These are phyloP conservation scores for Pasiphila rectangulata DNA, from an alignment of 2,888 invertebrate genomes.

Conservation along the genomic window DNA sequence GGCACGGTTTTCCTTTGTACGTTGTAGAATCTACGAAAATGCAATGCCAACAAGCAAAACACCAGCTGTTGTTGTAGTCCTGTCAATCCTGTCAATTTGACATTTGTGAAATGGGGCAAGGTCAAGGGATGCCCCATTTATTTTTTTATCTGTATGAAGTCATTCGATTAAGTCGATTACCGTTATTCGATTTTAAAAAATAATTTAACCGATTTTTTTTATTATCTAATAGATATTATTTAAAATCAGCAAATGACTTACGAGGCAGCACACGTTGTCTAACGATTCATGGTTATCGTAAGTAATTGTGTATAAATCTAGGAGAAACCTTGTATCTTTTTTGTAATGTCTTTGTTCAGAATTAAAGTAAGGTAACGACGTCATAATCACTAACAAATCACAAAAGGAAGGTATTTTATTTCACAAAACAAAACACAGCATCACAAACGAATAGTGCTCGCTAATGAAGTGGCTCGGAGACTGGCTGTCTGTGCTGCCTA, in stretches of 20 bases:
- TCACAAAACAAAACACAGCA: conserved; percentile 35
- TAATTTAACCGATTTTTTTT: neutral
- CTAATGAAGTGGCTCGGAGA: conserved; percentile 40
- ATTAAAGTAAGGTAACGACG: conserved; percentile 78
- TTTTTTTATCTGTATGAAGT: conserved; percentile 38
- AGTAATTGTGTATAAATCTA: conserved; percentile 91
- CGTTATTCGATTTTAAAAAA: neutral
- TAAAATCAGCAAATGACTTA: conserved; percentile 60
- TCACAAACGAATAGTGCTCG: conserved; percentile 46
- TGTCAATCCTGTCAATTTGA: conserved; percentile 64
- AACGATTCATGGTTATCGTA: conserved; percentile 90
- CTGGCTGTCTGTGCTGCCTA: conserved; percentile 53
- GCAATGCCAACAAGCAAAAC: conserved; percentile 3
- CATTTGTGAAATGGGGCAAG: conserved; percentile 78
- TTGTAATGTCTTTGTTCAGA: conserved; percentile 88
- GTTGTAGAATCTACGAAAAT: conserved; percentile 37
- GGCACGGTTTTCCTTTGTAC: conserved; percentile 57
- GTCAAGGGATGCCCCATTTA: conserved; percentile 57
- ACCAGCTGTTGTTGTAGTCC: conserved; percentile 32
- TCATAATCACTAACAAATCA: conserved; percentile 43
- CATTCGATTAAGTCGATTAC: conserved; percentile 2
- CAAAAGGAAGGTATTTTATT: no score
- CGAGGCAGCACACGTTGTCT: conserved; percentile 85
- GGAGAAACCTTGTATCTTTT: conserved; percentile 90
- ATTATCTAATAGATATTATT: neutral